Evolutionary conservation across 2,888 invertebrate genomes (phyloP).

Genomic region (Euproctis similis): DNA sequence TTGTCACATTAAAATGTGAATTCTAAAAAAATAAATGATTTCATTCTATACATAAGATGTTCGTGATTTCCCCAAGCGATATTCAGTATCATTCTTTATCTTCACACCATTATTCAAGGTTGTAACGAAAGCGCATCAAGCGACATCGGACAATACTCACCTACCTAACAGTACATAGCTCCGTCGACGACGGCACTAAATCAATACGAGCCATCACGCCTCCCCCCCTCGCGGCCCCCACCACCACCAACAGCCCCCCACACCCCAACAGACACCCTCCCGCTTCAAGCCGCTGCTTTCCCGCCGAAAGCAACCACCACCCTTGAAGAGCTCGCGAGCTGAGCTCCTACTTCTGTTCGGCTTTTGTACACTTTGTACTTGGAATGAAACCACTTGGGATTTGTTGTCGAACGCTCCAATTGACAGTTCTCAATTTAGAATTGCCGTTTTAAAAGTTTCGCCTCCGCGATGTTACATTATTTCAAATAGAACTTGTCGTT

Average conservation of each 20-base stretch:
- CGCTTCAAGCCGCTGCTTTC: constrained; percentile 60
- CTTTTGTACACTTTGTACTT: constrained; percentile 72
- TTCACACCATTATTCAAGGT: constrained; percentile 28
- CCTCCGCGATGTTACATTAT: too few species aligned
- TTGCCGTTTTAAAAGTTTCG: constrained; percentile 34
- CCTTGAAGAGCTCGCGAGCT: constrained; percentile 75
- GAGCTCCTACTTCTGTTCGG: constrained; percentile 77
- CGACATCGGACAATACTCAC: constrained; percentile 60
- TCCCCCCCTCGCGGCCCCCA: too few species aligned
- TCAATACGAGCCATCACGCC: constrained; percentile 76
- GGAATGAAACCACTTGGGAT: constrained; percentile 70
- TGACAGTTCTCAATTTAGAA: constrained; percentile 65
- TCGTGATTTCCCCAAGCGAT: too few species aligned
- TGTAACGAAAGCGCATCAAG: constrained; percentile 73
- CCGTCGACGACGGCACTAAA: constrained; percentile 77
- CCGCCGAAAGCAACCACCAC: constrained; percentile 74
- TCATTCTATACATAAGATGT: too few species aligned
- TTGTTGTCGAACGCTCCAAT: constrained; percentile 57
- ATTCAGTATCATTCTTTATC: constrained; percentile 24
- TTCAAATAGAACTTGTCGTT: background rate
- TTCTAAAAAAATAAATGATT: too few species aligned
- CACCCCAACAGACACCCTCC: constrained; percentile 31
- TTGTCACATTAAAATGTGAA: too few species aligned
- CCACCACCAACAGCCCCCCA: too few species aligned
- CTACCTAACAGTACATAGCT: constrained; percentile 69